Percentiles rank a stretch among this genome's conserved stretches.
phyloP scores from a whole-genome alignment of 2,888 invertebrate species.

The Choristoneura rosaceana region DNA sequence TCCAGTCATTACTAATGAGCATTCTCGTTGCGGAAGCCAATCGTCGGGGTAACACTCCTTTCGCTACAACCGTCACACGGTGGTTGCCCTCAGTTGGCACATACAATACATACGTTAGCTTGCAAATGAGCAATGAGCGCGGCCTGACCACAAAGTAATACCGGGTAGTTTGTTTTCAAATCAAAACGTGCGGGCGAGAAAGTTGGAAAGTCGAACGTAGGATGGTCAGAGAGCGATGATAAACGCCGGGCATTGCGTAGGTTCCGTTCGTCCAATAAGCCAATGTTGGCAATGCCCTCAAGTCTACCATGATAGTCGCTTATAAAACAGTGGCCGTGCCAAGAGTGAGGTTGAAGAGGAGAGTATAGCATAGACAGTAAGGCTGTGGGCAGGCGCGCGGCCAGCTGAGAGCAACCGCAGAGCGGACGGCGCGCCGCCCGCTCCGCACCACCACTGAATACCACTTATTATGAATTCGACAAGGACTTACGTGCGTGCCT shows the following conservation, averaged over 20 bases:
- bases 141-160: slow-evolving; percentile 20
- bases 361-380: slow-evolving; percentile 3
- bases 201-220: neutral
- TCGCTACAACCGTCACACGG: slow-evolving; percentile 47
- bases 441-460: slow-evolving; percentile 60
- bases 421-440: slow-evolving; percentile 44
- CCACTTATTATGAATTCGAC: slow-evolving; percentile 86
- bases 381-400: slow-evolving; percentile 10
- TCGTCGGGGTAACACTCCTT: slow-evolving; percentile 64
- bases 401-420: slow-evolving; percentile 45
- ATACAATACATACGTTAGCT: slow-evolving; percentile 26
- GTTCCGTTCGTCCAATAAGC: neutral
- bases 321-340: neutral
- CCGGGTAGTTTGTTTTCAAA: slow-evolving; percentile 1
- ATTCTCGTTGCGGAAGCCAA: slow-evolving; percentile 81
- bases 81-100: slow-evolving; percentile 35
- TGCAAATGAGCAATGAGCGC: slow-evolving; percentile 9
- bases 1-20: slow-evolving; percentile 83
- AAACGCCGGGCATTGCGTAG: slow-evolving; percentile 7
- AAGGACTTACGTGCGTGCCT: slow-evolving; percentile 99
- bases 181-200: slow-evolving; percentile 12
- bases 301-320: neutral
- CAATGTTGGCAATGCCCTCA: neutral
- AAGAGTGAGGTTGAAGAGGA: neutral
- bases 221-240: slow-evolving; percentile 14